Conservation (phyloP, 1,140 invertebrate species). For the Drosophila serrata region DNA sequence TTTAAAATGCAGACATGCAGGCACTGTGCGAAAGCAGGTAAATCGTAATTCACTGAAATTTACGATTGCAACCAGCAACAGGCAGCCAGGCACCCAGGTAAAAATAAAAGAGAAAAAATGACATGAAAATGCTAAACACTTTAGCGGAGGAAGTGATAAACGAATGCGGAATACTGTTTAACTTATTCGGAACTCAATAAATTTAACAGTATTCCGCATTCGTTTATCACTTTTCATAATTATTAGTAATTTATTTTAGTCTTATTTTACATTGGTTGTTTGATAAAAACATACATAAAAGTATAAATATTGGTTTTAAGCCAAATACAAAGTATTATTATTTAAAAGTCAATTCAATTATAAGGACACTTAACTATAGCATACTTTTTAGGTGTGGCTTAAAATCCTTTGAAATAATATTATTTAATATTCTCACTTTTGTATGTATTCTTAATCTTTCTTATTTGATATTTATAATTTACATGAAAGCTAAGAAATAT, state of each 20-base stretch:
- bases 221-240: too few species aligned
- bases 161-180: slow-evolving; percentile 17
- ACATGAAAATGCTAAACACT: slow-evolving; percentile 39
- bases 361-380: too few species aligned
- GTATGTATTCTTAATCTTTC: too few species aligned
- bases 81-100: slow-evolving; percentile 29
- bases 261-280: too few species aligned
- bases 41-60: slow-evolving; percentile 79
- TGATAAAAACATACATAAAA: not conserved
- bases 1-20: slow-evolving; percentile 73
- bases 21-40: slow-evolving; percentile 58
- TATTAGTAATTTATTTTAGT: too few species aligned
- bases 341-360: not conserved
- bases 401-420: too few species aligned
- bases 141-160: not conserved
- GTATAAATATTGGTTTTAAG: not conserved
- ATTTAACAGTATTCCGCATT: too few species aligned
- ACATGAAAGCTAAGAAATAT: too few species aligned
- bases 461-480: too few species aligned
- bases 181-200: not conserved
- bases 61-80: slow-evolving; percentile 69
- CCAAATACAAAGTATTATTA: too few species aligned
- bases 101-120: slow-evolving; percentile 27
- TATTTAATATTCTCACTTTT: too few species aligned
- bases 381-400: too few species aligned